These are phyloP conservation scores for Drosophila orosa DNA, from an alignment of 1,140 invertebrate species.

Conservation along the genomic window DNA sequence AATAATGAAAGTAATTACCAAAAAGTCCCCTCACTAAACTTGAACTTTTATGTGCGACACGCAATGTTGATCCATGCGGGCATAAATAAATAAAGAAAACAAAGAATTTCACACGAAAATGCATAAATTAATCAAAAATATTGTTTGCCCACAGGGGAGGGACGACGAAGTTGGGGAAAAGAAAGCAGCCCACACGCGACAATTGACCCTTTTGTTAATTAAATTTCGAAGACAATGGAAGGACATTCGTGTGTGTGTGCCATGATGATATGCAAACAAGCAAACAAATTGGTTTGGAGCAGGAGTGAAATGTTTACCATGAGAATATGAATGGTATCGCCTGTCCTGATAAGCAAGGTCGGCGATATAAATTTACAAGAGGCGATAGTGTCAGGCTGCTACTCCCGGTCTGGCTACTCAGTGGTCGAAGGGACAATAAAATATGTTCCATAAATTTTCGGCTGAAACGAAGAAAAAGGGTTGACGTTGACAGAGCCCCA, in stretches of 20 bases:
- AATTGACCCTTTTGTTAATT: slow-evolving; percentile 83
- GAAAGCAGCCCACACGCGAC: slow-evolving; percentile 64
- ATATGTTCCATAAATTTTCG: slow-evolving; percentile 67
- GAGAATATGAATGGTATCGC: slow-evolving; percentile 60
- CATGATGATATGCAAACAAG: slow-evolving; percentile 65
- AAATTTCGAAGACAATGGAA: slow-evolving; percentile 67
- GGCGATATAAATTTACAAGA: slow-evolving; percentile 46
- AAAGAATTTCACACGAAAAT: slow-evolving; percentile 73
- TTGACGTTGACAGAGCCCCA: slow-evolving; percentile 63
- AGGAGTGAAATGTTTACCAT: slow-evolving; percentile 62
- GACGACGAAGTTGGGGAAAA: neutral
- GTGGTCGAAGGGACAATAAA: slow-evolving; percentile 25
- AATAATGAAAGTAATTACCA: slow-evolving; percentile 64
- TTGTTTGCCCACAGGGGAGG: slow-evolving; percentile 51
- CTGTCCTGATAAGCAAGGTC: slow-evolving; percentile 27
- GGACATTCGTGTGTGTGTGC: slow-evolving; percentile 53
- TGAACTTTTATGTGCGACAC: slow-evolving; percentile 58
- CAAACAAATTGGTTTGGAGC: slow-evolving; percentile 40
- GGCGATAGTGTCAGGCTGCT: slow-evolving; percentile 59
- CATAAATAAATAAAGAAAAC: slow-evolving; percentile 58
- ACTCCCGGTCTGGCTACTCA: slow-evolving; percentile 24
- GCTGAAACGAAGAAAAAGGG: slow-evolving; percentile 55
- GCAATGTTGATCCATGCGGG: slow-evolving; percentile 51
- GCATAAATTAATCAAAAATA: slow-evolving; percentile 81
- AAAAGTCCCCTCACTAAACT: slow-evolving; percentile 62